Percentiles rank a stretch among this genome's conserved stretches.
These are phyloP conservation scores for Nesogale talazaci DNA, from an alignment of 2,113 vertebrate genomes.

Conservation along the genomic window DNA sequence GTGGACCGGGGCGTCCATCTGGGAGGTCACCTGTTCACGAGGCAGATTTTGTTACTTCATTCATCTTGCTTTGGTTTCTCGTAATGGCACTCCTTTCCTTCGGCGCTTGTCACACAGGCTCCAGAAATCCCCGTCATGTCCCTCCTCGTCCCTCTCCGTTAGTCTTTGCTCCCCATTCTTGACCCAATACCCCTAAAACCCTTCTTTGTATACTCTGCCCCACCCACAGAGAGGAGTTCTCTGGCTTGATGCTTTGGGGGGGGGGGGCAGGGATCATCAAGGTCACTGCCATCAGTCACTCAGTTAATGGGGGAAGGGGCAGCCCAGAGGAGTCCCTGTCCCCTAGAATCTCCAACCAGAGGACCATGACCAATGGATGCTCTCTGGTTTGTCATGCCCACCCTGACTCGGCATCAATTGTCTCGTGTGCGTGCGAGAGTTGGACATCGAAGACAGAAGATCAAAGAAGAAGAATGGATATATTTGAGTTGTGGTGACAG, in stretches of 20 bases:
- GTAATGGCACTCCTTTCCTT: no score
- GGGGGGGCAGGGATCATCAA: neutral
- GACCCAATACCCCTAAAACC: neutral
- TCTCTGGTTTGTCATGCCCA: no score
- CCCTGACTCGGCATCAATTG: no score
- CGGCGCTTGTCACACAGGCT: neutral
- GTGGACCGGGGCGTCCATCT: no score
- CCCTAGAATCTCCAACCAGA: no score
- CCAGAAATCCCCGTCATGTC: no score
- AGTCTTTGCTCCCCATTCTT: no score
- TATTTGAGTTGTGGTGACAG: no score
- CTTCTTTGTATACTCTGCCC: fast-evolving
- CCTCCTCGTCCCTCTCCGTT: neutral
- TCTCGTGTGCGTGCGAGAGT: no score
- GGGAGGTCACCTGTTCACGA: fast-evolving
- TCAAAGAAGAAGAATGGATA: no score
- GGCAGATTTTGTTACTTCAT: fast-evolving
- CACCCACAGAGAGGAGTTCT: neutral
- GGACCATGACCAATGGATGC: fast-evolving
- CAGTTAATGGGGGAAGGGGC: neutral
- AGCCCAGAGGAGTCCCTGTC: neutral
- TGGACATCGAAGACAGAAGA: no score
- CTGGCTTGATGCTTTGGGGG: neutral
- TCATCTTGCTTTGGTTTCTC: fast-evolving
- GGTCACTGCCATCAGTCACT: neutral